These are phyloP conservation scores for Eretmochelys imbricata DNA, from an alignment of 2,113 vertebrate species.

Conservation along the genomic window DNA sequence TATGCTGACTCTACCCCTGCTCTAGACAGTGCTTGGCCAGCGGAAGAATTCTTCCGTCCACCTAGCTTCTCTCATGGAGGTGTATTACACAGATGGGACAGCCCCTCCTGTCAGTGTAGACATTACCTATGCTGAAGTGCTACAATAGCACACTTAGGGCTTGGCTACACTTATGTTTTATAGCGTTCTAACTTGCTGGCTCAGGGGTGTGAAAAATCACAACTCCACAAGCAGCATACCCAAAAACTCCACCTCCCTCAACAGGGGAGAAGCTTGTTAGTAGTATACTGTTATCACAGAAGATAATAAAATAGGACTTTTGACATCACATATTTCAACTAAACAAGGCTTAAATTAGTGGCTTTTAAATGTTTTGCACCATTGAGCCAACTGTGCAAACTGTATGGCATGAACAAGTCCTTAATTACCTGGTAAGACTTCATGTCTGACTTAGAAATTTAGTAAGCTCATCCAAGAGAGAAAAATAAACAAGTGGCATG, in stretches of 20 bases:
- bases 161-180: no score
- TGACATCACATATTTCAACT: background rate
- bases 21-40: background rate
- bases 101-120: background rate
- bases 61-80: background rate
- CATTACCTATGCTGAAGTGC: background rate
- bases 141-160: accelerated
- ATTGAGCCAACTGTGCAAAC: background rate
- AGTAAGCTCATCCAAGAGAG: slow-evolving; percentile 8
- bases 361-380: background rate
- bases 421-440: background rate
- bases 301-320: background rate
- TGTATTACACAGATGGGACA: no score
- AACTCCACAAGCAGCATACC: background rate
- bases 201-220: no score
- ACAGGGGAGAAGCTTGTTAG: background rate
- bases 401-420: background rate
- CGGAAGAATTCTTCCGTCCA: background rate
- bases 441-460: background rate
- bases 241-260: accelerated
- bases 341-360: background rate
- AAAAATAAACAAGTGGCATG: background rate
- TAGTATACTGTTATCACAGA: background rate
- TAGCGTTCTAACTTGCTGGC: no score
- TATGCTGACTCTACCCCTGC: background rate